Percentiles rank a stretch among this genome's conserved stretches.
These are phyloP conservation scores for Actenoides lindsayi DNA, from an alignment of 2,113 vertebrate genomes.

Conservation along the genomic window DNA sequence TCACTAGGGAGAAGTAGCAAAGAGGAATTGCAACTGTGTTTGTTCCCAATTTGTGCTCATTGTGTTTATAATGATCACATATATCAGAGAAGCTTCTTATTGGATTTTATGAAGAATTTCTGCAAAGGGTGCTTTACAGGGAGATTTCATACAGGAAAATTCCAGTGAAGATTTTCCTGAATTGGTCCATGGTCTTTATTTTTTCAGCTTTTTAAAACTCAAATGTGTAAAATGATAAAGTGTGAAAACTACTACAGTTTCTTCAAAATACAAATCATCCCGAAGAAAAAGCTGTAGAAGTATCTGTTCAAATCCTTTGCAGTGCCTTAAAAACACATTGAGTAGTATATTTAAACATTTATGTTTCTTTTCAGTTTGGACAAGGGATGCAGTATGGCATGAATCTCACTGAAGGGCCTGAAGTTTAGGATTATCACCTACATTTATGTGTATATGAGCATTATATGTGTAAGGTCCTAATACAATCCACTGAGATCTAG, in stretches of 20 bases:
- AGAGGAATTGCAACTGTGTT: accelerated
- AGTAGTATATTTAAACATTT: not conserved
- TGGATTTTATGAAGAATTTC: not conserved
- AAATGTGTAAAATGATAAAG: not conserved
- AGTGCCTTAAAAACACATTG: not conserved
- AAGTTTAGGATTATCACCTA: not conserved
- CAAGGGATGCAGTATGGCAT: not conserved
- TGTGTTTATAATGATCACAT: not conserved
- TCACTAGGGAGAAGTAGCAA: not conserved
- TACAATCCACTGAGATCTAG: accelerated
- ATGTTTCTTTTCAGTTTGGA: not conserved
- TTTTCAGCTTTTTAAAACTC: not conserved
- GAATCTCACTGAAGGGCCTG: not conserved
- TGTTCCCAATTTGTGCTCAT: not conserved
- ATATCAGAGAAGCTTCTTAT: not conserved
- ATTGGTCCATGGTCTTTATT: not conserved
- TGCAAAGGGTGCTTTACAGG: not conserved
- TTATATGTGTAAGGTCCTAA: not conserved
- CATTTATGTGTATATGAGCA: not conserved
- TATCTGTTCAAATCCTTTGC: not conserved
- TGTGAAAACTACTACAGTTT: not conserved
- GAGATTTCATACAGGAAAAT: not conserved
- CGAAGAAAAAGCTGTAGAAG: not conserved
- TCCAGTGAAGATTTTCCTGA: not conserved
- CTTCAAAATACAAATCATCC: not conserved